Evolutionary conservation across 2,797 vertebrate genomes (phyloP).

Genomic region (Heterohyrax brucei): DNA sequence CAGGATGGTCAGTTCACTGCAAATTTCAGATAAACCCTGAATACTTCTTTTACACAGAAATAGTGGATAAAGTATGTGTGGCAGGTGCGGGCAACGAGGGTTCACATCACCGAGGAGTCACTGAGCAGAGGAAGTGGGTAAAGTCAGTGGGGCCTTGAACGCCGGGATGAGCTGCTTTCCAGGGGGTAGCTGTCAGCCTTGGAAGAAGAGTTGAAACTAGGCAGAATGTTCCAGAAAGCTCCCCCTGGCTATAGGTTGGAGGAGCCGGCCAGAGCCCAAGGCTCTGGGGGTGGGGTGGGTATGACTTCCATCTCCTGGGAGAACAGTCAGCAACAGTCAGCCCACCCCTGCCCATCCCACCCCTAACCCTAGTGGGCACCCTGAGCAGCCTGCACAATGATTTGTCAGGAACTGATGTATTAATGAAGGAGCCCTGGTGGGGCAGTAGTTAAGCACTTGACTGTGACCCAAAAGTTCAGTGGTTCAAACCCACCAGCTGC

Average conservation of each 20-base stretch:
- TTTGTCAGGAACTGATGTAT: background rate
- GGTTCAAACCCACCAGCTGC: too few species aligned
- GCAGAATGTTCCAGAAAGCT: slow-evolving; percentile 27
- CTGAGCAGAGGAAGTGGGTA: background rate
- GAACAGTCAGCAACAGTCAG: background rate
- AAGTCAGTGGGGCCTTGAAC: background rate
- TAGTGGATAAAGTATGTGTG: background rate
- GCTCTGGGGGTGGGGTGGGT: too few species aligned
- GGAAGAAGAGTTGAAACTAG: background rate
- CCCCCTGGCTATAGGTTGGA: background rate
- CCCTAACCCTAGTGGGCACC: too few species aligned
- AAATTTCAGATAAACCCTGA: background rate
- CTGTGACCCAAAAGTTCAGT: too few species aligned
- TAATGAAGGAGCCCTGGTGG: background rate
- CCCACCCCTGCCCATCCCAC: background rate
- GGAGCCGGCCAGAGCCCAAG: background rate
- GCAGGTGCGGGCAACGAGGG: background rate
- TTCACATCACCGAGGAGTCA: background rate
- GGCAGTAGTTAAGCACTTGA: too few species aligned
- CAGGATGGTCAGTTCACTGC: background rate
- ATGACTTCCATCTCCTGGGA: background rate
- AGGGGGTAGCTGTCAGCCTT: background rate
- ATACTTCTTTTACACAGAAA: background rate
- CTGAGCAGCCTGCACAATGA: background rate
- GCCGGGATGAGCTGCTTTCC: background rate